Base-by-base conservation (phyloP, 2,113 vertebrate genomes). In the Grallaria varia region DNA sequence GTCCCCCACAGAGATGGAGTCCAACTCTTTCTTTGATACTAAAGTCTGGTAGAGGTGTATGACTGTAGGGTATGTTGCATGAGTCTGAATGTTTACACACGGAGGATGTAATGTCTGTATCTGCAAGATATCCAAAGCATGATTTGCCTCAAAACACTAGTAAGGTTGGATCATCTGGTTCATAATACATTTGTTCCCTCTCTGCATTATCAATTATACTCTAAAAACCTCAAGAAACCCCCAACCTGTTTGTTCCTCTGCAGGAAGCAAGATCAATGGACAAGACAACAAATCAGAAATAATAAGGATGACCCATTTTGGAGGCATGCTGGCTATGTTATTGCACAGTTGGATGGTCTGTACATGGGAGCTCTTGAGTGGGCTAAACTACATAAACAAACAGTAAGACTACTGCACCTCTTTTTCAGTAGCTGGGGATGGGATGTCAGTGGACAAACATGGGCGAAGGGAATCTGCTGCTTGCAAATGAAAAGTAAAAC, bases 231-330 rank as follows among this genome's bases (percentile, higher is more conserved):
- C 68, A 58, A 92, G 91, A 95, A 92, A 96, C 42, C 37, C n/a
- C 77, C 91, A 92, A 95, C 83, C 60, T 97, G 37, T 93, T 89
- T 84, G 87, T 97, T 97, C 96, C 75, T 90, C 87, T n/a, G 52
- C 96, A 99, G 99, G 89, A 97, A 98, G 84, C 99, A 99, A 97
- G 98, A 99, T 72, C 44, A 96, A 0, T 99, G 99, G 99, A 97
- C 98, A 84, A 98, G 98, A 87, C 55, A 98, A 72, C 98, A 99
- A 88, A 98, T 99, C 72, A 98, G 97, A 94, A 73, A 96, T 62
- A 97, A 98, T 85, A 96, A 97, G 80, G 58, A 97, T 5, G 98
- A 99, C 78, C 98, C 99, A 8, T 98, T 99, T 93, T 99, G 99
- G 99, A 98, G 94, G 87, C 99, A 99, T 64, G 68, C 90, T 1